Evolutionary conservation across 2,888 invertebrate species (phyloP).

Genomic region (Pandemis corylana): DNA sequence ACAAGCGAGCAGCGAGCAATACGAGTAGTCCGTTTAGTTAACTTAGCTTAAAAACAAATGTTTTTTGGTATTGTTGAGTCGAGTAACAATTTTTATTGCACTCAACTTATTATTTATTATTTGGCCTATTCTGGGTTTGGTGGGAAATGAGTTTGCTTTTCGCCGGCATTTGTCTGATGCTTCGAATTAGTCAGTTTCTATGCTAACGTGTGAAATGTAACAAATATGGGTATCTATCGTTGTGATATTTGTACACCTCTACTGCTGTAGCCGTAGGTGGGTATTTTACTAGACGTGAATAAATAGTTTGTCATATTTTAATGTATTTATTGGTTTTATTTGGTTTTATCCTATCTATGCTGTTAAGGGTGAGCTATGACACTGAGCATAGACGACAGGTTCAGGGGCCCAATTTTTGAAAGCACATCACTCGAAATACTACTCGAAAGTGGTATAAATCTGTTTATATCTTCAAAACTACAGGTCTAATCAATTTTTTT

Average conservation of each 20-base stretch:
- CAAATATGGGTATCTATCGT: conserved; percentile 59
- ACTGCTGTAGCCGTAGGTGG: conserved; percentile 56
- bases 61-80: too few species aligned
- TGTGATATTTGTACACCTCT: conserved; percentile 67
- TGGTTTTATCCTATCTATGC: conserved; percentile 1
- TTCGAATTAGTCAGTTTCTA: not conserved
- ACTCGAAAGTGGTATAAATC: too few species aligned
- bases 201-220: conserved; percentile 44
- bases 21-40: too few species aligned
- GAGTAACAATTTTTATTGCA: too few species aligned
- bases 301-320: conserved; percentile 74
- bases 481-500: too few species aligned
- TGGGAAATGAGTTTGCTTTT: not conserved
- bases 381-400: too few species aligned
- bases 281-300: conserved; percentile 65
- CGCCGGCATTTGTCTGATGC: not conserved
- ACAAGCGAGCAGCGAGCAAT: not conserved
- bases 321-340: conserved; percentile 60
- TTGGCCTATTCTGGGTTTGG: not conserved
- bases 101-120: not conserved
- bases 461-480: too few species aligned
- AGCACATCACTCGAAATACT: too few species aligned
- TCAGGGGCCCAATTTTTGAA: too few species aligned
- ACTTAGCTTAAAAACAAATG: too few species aligned
- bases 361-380: too few species aligned